Evolutionary conservation across 2,888 invertebrate species (phyloP).

Genomic region (Drosophila macrothrix): DNA sequence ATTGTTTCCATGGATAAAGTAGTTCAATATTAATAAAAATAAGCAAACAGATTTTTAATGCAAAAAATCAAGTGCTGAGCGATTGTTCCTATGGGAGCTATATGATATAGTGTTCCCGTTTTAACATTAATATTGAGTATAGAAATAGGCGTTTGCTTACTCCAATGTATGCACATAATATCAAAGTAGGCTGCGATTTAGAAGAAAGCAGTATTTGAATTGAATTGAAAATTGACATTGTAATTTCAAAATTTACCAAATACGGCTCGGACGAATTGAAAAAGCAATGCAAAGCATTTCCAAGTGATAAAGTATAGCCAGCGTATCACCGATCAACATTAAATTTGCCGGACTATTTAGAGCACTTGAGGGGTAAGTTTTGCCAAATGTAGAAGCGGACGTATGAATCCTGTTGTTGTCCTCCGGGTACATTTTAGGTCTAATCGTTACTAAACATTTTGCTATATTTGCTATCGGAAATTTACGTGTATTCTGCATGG

Average conservation of each 20-base stretch:
- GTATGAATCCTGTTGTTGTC: background rate
- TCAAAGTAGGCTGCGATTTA: background rate
- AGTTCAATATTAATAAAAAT: too few relatives aligned
- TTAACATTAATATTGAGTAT: background rate
- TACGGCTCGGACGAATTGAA: too few relatives aligned
- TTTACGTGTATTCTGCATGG: too few relatives aligned
- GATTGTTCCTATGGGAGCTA: too few relatives aligned
- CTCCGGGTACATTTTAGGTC: background rate
- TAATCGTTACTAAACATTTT: conserved; percentile 49
- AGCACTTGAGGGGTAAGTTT: background rate
- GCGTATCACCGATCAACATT: background rate
- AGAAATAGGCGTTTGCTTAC: background rate
- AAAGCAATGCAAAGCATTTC: background rate
- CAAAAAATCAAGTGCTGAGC: too few relatives aligned
- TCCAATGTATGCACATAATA: background rate
- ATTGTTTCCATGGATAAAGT: too few relatives aligned
- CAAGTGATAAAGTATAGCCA: background rate
- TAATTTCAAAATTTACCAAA: background rate
- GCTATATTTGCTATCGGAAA: too few relatives aligned
- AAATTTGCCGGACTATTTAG: conserved; percentile 5
- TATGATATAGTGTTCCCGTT: too few relatives aligned
- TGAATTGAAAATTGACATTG: background rate
- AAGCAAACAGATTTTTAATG: too few relatives aligned
- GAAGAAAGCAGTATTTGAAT: background rate
- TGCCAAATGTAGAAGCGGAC: background rate